Evolutionary conservation across 2,888 invertebrate genomes (phyloP), one percentile per base, ranked within the genome.

Genomic region (Drymonia ruficornis): DNA sequence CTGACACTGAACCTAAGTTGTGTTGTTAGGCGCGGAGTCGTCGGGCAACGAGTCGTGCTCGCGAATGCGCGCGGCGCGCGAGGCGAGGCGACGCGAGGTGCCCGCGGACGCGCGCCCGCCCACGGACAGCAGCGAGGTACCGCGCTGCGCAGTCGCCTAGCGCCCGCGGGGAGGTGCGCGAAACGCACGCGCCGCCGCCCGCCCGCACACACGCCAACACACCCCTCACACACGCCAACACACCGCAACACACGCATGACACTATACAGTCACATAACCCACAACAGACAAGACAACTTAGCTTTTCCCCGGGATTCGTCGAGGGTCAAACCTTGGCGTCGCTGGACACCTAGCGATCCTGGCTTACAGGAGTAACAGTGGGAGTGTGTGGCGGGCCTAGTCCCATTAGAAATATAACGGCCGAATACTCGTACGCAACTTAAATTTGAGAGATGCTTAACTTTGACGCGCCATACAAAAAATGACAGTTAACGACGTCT

Each of bases 41-140:
- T 90, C 91, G 0, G 90, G 89, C 57, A 84, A 84, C 75, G 91
- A 91, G 78, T 92, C 91, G 50, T 91, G 91, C 50, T 91, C 93
- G 1, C 83, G 89, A 23, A 89, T 91, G 86, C 85, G 89, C 2
- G 91, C 78, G 18, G 91, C 91, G 0, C 82, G 90, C 50, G 93
- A 92, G 75, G 90, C 89, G 0, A 77, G 93, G 0, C 82, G 91
- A 0, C 87, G 87, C 23, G 93, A 92, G 65, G 91, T 93, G 53
- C 91, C 88, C 1, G 85, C 84, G 1, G 89, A 86, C 59, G 82
- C 83, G 58, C 83, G 86, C 1, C 86, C 84, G 16, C 87, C 91
- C 52, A 89, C 89, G 52, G 90, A 89, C 82, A 91, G 90, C 87
- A 91, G 91, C 87, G 91, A 91, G 91, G 91, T 91, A 91, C 80